phyloP scores from a whole-genome alignment of 2,797 vertebrate genomes.

The Microctenopoma stevenorrisi region DNA sequence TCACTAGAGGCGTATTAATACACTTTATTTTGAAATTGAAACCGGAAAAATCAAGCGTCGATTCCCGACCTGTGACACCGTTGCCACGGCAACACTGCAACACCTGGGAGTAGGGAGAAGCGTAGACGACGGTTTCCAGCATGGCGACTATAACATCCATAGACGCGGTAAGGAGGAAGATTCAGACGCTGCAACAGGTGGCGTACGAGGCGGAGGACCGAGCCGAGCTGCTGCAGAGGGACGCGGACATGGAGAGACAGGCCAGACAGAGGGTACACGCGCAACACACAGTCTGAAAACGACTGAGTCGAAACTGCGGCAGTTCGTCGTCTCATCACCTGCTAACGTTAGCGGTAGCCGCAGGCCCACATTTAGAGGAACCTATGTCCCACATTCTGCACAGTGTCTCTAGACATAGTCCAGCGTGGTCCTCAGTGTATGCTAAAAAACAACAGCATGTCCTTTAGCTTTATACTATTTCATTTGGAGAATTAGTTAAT shows the following conservation, averaged over 20 bases:
- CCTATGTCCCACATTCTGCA: too few species aligned
- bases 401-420: too few species aligned
- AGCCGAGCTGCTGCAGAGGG: conserved; percentile 81
- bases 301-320: too few species aligned
- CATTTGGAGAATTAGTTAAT: too few species aligned
- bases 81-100: conserved; percentile 49
- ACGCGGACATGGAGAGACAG: conserved; percentile 84
- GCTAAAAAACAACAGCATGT: too few species aligned
- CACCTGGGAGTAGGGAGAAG: not conserved
- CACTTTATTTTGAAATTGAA: conserved; percentile 37
- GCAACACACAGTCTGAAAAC: not conserved
- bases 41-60: conserved; percentile 16
- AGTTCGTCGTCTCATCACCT: too few species aligned
- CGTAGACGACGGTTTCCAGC: not conserved
- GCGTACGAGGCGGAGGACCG: conserved; percentile 87
- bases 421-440: too few species aligned
- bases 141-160: conserved; percentile 84
- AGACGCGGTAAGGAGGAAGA: conserved; percentile 88
- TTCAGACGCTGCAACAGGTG: conserved; percentile 86
- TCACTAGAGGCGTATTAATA: not conserved
- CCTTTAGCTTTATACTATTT: too few species aligned
- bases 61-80: not conserved
- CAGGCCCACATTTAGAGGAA: too few species aligned
- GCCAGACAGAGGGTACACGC: conserved; percentile 79
- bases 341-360: too few species aligned